phyloP scores from a whole-genome alignment of 1,140 invertebrate species.

The Pararge aegeria region DNA sequence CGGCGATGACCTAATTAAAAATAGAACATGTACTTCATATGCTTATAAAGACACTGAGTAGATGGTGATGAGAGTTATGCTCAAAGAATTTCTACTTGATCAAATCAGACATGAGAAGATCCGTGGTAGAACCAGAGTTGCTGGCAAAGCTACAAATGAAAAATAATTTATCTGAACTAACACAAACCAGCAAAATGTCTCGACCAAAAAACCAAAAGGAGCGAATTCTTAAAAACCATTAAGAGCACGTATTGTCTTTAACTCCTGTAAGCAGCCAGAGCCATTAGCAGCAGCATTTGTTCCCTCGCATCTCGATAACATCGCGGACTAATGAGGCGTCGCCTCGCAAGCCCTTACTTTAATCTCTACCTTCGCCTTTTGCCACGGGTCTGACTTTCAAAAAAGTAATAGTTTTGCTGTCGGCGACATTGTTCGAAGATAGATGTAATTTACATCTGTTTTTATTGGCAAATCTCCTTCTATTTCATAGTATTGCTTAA shows the following conservation, averaged over 20 bases:
- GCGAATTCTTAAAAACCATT: conserved; percentile 10
- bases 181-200: not conserved
- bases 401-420: not conserved
- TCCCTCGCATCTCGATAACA: conserved; percentile 20
- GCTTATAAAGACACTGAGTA: too few species aligned
- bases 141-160: too few species aligned
- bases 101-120: too few species aligned
- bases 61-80: too few species aligned
- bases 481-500: not conserved
- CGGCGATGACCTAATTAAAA: too few species aligned
- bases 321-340: conserved; percentile 26
- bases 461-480: not conserved
- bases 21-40: too few species aligned
- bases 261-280: not conserved
- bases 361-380: conserved; percentile 11
- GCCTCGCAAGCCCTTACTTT: conserved; percentile 14
- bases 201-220: not conserved
- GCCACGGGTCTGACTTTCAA: not conserved
- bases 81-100: too few species aligned
- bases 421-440: not conserved
- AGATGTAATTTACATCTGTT: not conserved
- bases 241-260: conserved; percentile 19
- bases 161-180: too few species aligned
- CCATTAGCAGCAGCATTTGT: conserved; percentile 26
- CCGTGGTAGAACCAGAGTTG: too few species aligned